Base-by-base conservation (phyloP, 2,888 invertebrate genomes). In the Nemoura dubitans region DNA sequence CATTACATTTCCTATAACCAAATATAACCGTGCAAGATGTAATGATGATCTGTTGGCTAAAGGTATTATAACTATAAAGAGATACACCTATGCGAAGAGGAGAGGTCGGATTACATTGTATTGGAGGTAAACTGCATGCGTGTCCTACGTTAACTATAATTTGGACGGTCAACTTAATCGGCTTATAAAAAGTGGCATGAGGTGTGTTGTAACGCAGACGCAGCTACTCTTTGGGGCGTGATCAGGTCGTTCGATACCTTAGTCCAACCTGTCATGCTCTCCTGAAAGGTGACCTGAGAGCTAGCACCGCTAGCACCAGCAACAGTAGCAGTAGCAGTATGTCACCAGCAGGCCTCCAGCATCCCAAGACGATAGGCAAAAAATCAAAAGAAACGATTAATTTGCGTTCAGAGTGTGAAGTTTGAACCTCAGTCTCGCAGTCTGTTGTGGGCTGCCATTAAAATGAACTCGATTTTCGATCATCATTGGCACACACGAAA, bases 111-210 rank as follows among this genome's bases (percentile, higher is more conserved):
- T 78, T 36, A 86, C 36, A 36, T 36, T 36, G 36, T 3, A 10
- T 36, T 36, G 36, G 36, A 36, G 29, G 80, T 26, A 25, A 81
- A 42, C 28, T 86, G 29, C 26, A 81, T 36, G 29, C n/a, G n/a
- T n/a, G 16, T 25, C 78, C 78, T 30, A 27, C 25, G 86, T 29
- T 80, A 36, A 86, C 59, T 86, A 42, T 86, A 81, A 86, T 86
- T 81, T 86, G 86, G 86, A 82, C 76, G 82, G n/a, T 59, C 76
- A 36, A 29, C 81, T 81, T 86, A 86, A 86, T 86, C 86, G 82
- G 81, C 82, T 86, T 86, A 86, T 76, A 42, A 30, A 27, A 28
- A 86, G 26, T 78, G 10, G 36, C 42, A 28, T 36, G 85, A 86
- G 59, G 76, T 84, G 59, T 84, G 84, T 76, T 84, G 59, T 76